A percentile compares a stretch with the other conserved stretches of the same genome.
phyloP scores from a whole-genome alignment of 1,140 invertebrate species.

The Orchesella cincta region DNA sequence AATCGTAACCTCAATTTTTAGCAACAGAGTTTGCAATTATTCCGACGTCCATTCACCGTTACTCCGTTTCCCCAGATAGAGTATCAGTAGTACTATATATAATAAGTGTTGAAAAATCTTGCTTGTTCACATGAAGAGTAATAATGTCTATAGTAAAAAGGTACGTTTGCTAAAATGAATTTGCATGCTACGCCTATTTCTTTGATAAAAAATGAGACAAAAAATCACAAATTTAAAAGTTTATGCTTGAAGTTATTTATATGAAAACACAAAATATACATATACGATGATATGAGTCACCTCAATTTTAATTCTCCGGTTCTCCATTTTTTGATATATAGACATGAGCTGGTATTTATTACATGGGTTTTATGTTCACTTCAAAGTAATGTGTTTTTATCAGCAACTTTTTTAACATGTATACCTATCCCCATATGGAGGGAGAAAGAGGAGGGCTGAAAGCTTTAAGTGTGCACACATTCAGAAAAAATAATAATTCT shows the following conservation, averaged over 20 bases:
- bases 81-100: too few relatives aligned
- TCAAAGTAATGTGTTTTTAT: slow-evolving; percentile 14
- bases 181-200: slow-evolving; percentile 2
- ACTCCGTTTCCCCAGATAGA: not conserved
- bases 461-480: too few relatives aligned
- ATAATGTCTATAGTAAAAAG: too few relatives aligned
- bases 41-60: not conserved
- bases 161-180: not conserved
- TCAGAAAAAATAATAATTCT: too few relatives aligned
- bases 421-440: too few relatives aligned
- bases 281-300: not conserved
- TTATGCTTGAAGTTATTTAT: not conserved
- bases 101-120: not conserved
- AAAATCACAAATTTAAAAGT: not conserved
- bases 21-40: too few relatives aligned
- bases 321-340: not conserved
- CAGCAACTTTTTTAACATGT: too few relatives aligned
- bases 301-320: not conserved
- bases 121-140: not conserved
- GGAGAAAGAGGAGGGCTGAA: too few relatives aligned
- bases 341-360: not conserved
- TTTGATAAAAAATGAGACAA: not conserved
- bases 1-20: too few relatives aligned
- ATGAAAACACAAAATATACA: not conserved
- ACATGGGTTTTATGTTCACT: not conserved